Evolutionary conservation across 1,140 invertebrate genomes (phyloP), one percentile per base, ranked within the genome.

Genomic region (Calliphora vicina): DNA sequence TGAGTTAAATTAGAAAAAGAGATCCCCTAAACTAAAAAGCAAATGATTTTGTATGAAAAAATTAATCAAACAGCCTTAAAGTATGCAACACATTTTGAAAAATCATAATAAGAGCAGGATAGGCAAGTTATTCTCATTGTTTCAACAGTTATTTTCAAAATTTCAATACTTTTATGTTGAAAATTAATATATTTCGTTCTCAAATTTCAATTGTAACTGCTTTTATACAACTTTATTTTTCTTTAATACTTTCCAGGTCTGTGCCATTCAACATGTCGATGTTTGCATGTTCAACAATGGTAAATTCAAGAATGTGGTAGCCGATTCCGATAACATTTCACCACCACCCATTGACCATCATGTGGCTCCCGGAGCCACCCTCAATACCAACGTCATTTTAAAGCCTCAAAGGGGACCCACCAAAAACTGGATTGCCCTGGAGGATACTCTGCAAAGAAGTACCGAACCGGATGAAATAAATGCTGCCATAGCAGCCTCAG

Each of bases 211-310:
- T n/a, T n/a, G n/a, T n/a, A n/a, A n/a, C n/a, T n/a, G n/a, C 29
- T 29, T 29, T 29, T 29, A 3, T 29, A 3, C 29, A 29, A 29
- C 2, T 29, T 8, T 2, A 2, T 29, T 10, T 20, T 45, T 15
- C 42, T 25, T 17, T n/a, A 20, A 4, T 20, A 25, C 72, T 17
- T 76, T 76, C 0, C 90, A 97, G 96, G 93, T 96, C 17, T 93
- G 96, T 84, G 95, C 99, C 67, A 95, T 98, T 5, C 98, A 99
- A 92, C 96, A 98, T 91, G 98, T 99, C 5, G 98, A 99, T 89
- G 99, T 99, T 0, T 99, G 98, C 91, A 98, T 99, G 94, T 99
- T 99, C 91, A 98, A 97, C 82, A 99, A 98, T 86, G 98, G 98
- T 0, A 99, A 99, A 91, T 99, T 99, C 91, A 99, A 99, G 91